Base-by-base conservation (phyloP, 2,888 invertebrate species). In the Panopea generosa region DNA sequence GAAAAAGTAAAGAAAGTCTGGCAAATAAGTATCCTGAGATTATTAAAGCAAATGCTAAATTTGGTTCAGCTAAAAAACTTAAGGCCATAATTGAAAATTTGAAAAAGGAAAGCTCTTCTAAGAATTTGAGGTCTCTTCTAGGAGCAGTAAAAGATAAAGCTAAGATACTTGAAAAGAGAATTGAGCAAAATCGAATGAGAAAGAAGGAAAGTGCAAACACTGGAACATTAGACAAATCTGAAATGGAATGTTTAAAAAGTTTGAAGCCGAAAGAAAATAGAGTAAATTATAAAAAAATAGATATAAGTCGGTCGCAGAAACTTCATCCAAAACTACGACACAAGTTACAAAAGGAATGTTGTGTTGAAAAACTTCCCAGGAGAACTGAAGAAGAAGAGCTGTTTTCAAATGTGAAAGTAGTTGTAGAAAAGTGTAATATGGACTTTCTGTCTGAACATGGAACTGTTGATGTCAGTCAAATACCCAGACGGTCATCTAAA, bases 301-400 rank as follows among this genome's bases (percentile, higher is more conserved):
- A 33, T 16, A 27, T 26, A 27, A 16, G 22, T 4, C 22, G 49
- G 6, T n/a, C 57, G 11, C 24, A 56, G 27, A n/a, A n/a, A 24
- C n/a, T 70, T 18, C 69, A 55, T 56, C 69, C 69, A 11, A 70
- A 70, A 14, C 26, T 70, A n/a, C 43, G 69, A 27, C 69, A 70
- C 43, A 70, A 70, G 33, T 7, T 4, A 33, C 33, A 33, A 29
- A 53, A 22, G 27, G 53, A 52, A 45, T 4, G 2, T 18, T 61
- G 3, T 27, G 49, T 24, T 24, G 24, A 43, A 26, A 24, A 22
- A n/a, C n/a, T n/a, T n/a, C n/a, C n/a, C n/a, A n/a, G 1, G 38
- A 27, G 11, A 40, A 24, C 9, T 24, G 22, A 26, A 20, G 20
- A 11, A 14, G 16, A 18, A 7, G 33, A 33, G 33, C 4, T 33